Percentiles rank a stretch among this genome's conserved stretches.
Evolutionary conservation across 2,888 invertebrate genomes (phyloP).

Genomic region (Allolobophora icterica): DNA sequence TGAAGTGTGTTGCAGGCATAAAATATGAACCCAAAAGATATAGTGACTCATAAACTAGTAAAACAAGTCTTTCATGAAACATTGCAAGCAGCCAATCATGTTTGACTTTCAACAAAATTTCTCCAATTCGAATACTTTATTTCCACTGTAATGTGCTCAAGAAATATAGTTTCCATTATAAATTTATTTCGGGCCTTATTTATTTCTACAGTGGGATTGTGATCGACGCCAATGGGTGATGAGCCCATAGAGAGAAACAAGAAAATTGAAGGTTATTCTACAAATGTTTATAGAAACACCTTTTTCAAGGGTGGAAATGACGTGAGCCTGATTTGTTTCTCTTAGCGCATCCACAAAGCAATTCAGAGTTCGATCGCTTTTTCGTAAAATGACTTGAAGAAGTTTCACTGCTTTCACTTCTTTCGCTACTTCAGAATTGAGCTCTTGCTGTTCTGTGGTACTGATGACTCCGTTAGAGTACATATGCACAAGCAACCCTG

Average conservation of each 20-base stretch:
- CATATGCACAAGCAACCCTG: background rate
- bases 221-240: no score
- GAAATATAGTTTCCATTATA: background rate
- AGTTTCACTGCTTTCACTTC: background rate
- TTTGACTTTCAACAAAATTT: background rate
- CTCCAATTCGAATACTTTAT: background rate
- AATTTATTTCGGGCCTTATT: background rate
- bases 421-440: background rate
- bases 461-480: background rate
- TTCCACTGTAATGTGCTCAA: background rate
- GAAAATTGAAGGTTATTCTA: no score
- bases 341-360: background rate
- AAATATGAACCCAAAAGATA: no score
- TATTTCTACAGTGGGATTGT: no score
- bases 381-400: background rate
- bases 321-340: slow-evolving; percentile 1
- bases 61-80: no score
- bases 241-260: no score
- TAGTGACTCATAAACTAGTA: no score
- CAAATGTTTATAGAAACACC: background rate
- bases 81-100: no score
- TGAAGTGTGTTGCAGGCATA: no score
- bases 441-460: background rate
- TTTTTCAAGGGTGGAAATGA: background rate
- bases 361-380: background rate